A percentile compares a stretch with the other conserved stretches of the same genome.
Evolutionary conservation across 2,113 vertebrate genomes (phyloP).

Genomic region (Pedetes capensis): DNA sequence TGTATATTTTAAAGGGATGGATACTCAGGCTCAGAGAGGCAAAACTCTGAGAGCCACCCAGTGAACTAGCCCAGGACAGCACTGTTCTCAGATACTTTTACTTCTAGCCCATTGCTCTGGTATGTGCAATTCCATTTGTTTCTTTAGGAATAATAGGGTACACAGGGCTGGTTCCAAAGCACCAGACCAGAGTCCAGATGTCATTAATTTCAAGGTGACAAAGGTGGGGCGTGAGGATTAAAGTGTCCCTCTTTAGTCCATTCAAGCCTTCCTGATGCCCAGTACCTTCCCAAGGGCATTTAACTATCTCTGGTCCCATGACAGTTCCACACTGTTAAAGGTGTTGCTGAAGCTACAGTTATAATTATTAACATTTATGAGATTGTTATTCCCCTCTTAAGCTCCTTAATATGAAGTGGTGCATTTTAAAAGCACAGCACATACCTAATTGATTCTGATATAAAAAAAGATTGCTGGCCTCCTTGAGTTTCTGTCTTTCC

Average conservation of each 20-base stretch:
- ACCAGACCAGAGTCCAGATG: neutral
- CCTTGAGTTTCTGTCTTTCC: conserved; percentile 64
- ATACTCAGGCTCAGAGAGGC: neutral
- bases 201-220: conserved; percentile 52
- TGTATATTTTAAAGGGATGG: neutral
- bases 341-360: conserved; percentile 75
- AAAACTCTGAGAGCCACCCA: neutral
- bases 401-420: conserved; percentile 80
- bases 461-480: conserved; percentile 74
- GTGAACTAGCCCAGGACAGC: neutral
- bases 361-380: conserved; percentile 86
- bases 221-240: conserved; percentile 10
- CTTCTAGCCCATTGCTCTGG: neutral
- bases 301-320: conserved; percentile 77
- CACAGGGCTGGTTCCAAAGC: neutral
- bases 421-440: conserved; percentile 79
- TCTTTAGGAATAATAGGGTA: neutral
- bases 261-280: conserved; percentile 66
- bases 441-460: conserved; percentile 79
- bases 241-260: conserved; percentile 61
- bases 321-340: conserved; percentile 80
- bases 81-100: neutral
- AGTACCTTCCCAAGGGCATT: conserved; percentile 74
- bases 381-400: conserved; percentile 84
- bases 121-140: neutral